Base-by-base conservation (phyloP, 1,140 invertebrate genomes). In the Helicoverpa zea region DNA sequence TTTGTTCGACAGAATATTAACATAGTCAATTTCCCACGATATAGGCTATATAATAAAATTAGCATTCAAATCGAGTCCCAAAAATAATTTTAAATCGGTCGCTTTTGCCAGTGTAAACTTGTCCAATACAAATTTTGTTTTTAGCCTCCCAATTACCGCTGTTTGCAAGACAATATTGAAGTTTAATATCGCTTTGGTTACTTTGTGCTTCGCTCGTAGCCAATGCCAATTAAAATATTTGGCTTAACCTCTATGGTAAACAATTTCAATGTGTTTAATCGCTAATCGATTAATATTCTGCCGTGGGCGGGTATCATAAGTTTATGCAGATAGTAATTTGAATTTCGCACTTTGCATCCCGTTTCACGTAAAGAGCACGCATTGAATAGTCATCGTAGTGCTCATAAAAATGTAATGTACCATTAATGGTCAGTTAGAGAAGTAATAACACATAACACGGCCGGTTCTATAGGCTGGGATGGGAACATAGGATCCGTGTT, bases 11-110 rank as follows among this genome's bases (percentile, higher is more conserved):
- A 47, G 13, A 52, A 14, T 66, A 78, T 86, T 86, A 81, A 72
- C 79, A 52, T 52, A 80, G 74, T 77, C 81, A 82, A 85, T 82
- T 80, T 74, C 68, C 64, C 47, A 78, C 81, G 54, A 81, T 84
- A 84, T 80, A 81, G 61, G 78, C 80, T 78, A 83, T 81, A 81
- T 81, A 81, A 70, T 87, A 76, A 84, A 87, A 87, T 87, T 86
- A 80, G 82, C 86, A 87, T 87, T 83, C 79, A 83, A 84, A 87
- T 84, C 79, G 86, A 81, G 52, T 82, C 56, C 61, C 78, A 52
- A 86, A 78, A 85, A 82, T 86, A 59, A 81, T 74, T 83, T 85
- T 80, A 81, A 86, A 85, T 84, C 81, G 83, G 66, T 51, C n/a
- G 30, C 58, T 16, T 58, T 16, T 66, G 47, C 70, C 70, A 81